phyloP scores from a whole-genome alignment of 2,797 vertebrate species.

The Pantherophis alleghaniensis region DNA sequence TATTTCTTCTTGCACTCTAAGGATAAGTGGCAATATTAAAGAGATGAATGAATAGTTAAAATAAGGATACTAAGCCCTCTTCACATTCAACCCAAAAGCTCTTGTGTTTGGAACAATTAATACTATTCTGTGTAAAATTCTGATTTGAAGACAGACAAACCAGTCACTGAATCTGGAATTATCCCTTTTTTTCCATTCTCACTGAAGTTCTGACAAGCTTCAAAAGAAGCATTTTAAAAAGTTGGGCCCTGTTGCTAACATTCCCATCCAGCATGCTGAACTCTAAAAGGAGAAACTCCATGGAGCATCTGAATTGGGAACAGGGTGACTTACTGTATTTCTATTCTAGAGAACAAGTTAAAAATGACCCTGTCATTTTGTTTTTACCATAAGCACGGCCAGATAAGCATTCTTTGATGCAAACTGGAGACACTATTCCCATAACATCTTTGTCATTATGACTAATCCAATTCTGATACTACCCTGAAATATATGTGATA shows the following conservation, averaged over 20 bases:
- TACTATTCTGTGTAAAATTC: not conserved
- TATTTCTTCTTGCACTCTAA: not conserved
- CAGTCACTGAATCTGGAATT: not conserved
- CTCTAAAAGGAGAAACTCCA: not conserved
- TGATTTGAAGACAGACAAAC: not conserved
- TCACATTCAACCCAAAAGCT: not conserved
- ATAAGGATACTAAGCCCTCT: not conserved
- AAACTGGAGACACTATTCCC: not conserved
- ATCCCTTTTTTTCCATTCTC: not conserved
- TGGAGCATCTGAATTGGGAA: not conserved
- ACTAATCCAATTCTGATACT: not conserved
- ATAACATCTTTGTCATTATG: not conserved
- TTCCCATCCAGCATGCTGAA: not conserved
- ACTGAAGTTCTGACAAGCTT: not conserved
- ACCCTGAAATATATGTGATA: not conserved
- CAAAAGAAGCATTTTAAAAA: not conserved
- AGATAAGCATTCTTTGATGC: not conserved
- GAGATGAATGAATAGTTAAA: not conserved
- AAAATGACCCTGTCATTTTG: not conserved
- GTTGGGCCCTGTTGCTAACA: not conserved
- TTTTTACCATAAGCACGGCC: not conserved
- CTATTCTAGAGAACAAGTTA: not conserved
- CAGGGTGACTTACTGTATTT: not conserved
- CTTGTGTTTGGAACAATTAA: not conserved
- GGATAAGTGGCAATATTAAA: not conserved